Percentiles rank a stretch among this genome's conserved stretches.
These are phyloP conservation scores for Nycteola revayana DNA, from an alignment of 2,888 invertebrate genomes.

Conservation along the genomic window DNA sequence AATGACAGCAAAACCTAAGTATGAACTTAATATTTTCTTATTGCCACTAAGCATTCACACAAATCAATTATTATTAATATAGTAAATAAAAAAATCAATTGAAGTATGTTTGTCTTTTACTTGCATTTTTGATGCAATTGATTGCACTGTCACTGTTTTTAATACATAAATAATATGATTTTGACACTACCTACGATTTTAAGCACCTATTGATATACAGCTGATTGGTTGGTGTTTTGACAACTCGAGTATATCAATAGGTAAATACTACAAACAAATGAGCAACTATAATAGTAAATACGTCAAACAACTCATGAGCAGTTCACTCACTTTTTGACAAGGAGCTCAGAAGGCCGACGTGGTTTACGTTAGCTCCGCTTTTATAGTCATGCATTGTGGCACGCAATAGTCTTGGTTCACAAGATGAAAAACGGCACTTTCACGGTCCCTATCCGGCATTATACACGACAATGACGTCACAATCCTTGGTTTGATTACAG, in stretches of 20 bases:
- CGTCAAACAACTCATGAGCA: constrained; percentile 37
- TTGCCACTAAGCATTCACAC: too few species aligned
- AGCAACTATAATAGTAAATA: constrained; percentile 15
- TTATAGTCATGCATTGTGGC: constrained; percentile 76
- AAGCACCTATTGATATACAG: not conserved
- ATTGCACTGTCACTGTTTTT: too few species aligned
- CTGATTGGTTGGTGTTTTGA: not conserved
- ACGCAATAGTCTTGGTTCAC: constrained; percentile 63
- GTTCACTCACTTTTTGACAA: constrained; percentile 74
- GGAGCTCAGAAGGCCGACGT: constrained; percentile 72
- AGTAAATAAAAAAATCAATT: too few species aligned
- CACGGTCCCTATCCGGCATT: constrained; percentile 76
- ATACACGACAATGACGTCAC: constrained; percentile 75
- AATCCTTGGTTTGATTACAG: constrained; percentile 62
- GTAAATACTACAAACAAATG: constrained; percentile 10
- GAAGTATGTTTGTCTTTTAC: too few species aligned
- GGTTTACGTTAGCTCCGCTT: constrained; percentile 73
- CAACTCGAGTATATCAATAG: constrained; percentile 10
- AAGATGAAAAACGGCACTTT: constrained; percentile 70
- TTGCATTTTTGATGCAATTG: too few species aligned
- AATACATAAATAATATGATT: too few species aligned
- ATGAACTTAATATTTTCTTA: too few species aligned
- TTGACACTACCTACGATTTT: not conserved
- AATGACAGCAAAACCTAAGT: too few species aligned
- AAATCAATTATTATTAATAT: too few species aligned